Evolutionary conservation across 2,888 invertebrate genomes (phyloP), one percentile per base, ranked within the genome.

Genomic region (Drosophila greeni): DNA sequence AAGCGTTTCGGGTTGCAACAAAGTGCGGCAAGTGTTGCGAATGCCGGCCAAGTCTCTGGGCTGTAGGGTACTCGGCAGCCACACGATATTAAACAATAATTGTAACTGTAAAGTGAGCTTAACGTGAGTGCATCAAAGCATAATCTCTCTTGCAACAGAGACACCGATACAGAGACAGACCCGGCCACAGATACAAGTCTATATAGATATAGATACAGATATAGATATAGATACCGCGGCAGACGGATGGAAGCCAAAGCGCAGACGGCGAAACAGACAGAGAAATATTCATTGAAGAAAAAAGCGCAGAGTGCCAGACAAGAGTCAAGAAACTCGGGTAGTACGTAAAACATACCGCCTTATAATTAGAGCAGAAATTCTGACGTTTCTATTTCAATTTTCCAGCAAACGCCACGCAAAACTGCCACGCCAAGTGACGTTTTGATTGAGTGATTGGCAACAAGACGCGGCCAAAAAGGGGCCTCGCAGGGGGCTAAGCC

Each of bases 281-380:
- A 48, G 58, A 64, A 65, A 51, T 40, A 73, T 72, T 73, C 73
- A 78, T 75, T 76, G 74, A 66, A 67, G 55, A 57, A 67, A 47
- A 68, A 58, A 59, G 47, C 53, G 61, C 55, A 52, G 55, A 45
- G 31, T 42, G 48, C 54, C 40, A 42, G 56, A 58, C 61, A 65
- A 59, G 75, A 82, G 84, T 82, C 84, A 78, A 82, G 81, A 83
- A 81, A 82, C 84, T 81, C 67, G 67, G 72, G 54, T 71, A 74
- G 73, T 76, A 78, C 74, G 74, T 73, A 81, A 80, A 85, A 86
- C 82, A 88, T 88, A 85, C 88, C 88, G 81, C 81, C 78, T 81
- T 79, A 82, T 85, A 88, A 88, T 87, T 87, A 87, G 88, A 88
- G 88, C 88, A 87, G 87, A 88, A 88, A 88, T 86, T 87, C 88